Evolutionary conservation across 92 coral and sea anemone genomes (phyloP).

Genomic region (Epizoanthus stellaris): DNA sequence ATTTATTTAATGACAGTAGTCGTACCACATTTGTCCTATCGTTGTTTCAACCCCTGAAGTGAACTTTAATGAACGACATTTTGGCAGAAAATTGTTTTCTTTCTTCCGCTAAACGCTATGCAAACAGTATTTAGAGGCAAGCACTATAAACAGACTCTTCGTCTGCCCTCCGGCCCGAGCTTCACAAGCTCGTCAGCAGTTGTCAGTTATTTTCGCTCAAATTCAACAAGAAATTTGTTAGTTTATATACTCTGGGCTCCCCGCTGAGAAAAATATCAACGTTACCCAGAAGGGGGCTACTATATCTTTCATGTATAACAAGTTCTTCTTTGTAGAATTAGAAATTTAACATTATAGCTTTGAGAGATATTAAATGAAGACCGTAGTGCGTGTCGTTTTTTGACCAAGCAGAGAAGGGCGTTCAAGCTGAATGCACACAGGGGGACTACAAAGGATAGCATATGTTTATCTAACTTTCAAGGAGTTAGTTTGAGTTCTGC

Average conservation of each 20-base stretch:
- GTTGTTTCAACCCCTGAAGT: conserved; percentile 43
- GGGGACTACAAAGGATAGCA: neutral
- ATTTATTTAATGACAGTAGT: conserved; percentile 21
- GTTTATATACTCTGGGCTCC: conserved; percentile 1
- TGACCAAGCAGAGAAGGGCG: neutral
- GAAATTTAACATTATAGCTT: neutral
- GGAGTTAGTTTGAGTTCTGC: neutral
- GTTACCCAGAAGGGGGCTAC: conserved; percentile 10
- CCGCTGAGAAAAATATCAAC: conserved; percentile 38
- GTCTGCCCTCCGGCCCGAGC: conserved; percentile 34
- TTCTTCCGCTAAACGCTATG: conserved; percentile 53
- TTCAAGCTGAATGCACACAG: conserved; percentile 13
- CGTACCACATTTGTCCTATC: conserved; percentile 14
- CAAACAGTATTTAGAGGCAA: conserved; percentile 40
- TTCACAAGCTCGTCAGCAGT: conserved; percentile 7
- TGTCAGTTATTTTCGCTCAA: conserved; percentile 21
- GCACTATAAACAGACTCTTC: conserved; percentile 3
- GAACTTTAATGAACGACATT: conserved; percentile 44
- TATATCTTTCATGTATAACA: neutral
- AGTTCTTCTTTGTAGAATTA: neutral
- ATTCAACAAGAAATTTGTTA: conserved; percentile 7
- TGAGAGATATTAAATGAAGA: neutral
- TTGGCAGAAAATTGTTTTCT: conserved; percentile 46
- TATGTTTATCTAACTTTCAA: neutral
- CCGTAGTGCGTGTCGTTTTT: neutral